Evolutionary conservation across 1,140 invertebrate species (phyloP), one percentile per base, ranked within the genome.

Genomic region (Lordiphosa collinella): DNA sequence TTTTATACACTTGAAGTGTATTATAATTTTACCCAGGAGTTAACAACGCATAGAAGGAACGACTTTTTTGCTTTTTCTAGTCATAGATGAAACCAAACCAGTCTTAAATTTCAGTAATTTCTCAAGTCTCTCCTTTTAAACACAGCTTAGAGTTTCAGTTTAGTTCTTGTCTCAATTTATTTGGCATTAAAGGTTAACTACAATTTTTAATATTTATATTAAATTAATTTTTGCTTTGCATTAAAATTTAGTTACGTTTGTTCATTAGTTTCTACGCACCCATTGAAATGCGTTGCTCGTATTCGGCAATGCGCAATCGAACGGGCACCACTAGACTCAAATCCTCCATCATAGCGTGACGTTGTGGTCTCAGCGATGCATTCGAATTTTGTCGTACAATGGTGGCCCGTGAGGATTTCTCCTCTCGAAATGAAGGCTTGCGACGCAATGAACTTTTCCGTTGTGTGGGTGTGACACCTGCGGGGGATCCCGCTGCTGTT

Each of bases 261-360:
- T 34, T 4, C 8, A 11, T 12, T 18, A 12, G 16, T 55, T 34
- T 4, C 34, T 60, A 78, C 14, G 63, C 68, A 38, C 69, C 70
- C 76, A 86, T 82, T 13, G 78, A 87, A 48, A 87, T 87, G 50
- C 84, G 84, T 18, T 84, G 60, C 49, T 87, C 84, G 65, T 87
- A 87, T 49, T 87, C 84, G 18, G 84, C 84, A 46, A 87, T 79
- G 48, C 84, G 84, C 44, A 87, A 46, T 49, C 73, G 54, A 11
- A 87, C 84, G 4, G 84, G 84, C 25, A 87, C 74, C 14, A 87
- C 84, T n/a, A 87, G 50, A 18, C 78, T 84, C 22, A 87, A 55
- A 52, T 87, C 84, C 70, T 87, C 84, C 84, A 87, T 87, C 44
- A 85, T 72, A 49, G 78, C 32, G 14, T 87, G 84, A 16, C 82